These are phyloP conservation scores for Xenops minutus DNA, from an alignment of 2,797 vertebrate genomes.

Conservation along the genomic window DNA sequence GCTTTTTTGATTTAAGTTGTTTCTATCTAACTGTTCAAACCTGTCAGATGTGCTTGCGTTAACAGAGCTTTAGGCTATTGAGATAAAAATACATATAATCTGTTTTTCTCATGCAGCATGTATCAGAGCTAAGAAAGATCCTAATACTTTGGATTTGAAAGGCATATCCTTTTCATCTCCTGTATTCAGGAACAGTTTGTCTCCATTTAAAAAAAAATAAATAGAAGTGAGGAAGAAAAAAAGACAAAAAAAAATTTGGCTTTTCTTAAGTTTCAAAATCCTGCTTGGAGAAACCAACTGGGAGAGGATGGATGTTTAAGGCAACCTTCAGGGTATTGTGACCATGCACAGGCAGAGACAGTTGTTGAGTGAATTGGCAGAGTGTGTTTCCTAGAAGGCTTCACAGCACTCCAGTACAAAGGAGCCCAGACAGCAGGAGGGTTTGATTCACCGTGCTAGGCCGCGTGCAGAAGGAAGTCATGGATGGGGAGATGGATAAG, in stretches of 20 bases:
- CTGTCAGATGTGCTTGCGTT: neutral
- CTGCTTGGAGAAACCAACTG: neutral
- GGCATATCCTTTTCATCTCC: neutral
- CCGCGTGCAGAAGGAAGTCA: neutral
- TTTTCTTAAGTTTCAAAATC: neutral
- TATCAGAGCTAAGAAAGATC: neutral
- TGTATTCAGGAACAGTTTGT: neutral
- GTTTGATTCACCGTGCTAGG: neutral
- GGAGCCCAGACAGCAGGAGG: neutral
- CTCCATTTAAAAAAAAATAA: neutral
- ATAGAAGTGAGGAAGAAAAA: neutral
- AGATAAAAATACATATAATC: neutral
- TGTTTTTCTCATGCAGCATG: neutral
- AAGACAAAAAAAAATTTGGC: neutral
- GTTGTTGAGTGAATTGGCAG: neutral
- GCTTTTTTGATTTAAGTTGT: neutral
- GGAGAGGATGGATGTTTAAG: neutral
- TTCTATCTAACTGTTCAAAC: neutral
- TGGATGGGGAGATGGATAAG: neutral
- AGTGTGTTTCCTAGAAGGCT: neutral
- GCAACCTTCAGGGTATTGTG: neutral
- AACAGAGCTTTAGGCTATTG: neutral
- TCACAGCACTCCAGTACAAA: neutral
- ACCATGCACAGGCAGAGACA: neutral
- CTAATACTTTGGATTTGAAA: neutral